Base-by-base conservation (phyloP, 2,113 vertebrate genomes). In the Hymenochirus boettgeri region DNA sequence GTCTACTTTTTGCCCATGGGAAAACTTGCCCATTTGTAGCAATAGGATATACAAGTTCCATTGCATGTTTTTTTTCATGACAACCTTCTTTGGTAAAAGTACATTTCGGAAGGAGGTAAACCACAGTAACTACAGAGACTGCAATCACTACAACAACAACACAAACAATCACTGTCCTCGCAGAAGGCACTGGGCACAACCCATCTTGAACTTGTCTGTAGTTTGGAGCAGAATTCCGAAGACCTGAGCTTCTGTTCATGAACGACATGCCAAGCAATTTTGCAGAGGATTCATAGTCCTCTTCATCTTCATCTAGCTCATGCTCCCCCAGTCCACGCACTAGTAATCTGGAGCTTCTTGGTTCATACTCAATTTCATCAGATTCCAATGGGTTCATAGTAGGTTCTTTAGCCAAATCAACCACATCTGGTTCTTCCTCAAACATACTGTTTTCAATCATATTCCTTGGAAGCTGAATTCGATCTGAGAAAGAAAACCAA, bases 391-490 rank as follows among this genome's bases (percentile, higher is more conserved):
- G 94, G 76, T 93, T 93, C 35, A 91, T 81, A 70, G 83, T 77
- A 11, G 92, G 88, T 55, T 99, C 94, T 82, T 93, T 97, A 53
- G 92, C 96, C 77, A 98, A 84, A 79, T 98, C 94, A 61, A 99
- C 92, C 45, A 97, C 88, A 72, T 99, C 95, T 0, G 95, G 92
- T 65, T 98, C 96, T 77, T 98, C 96, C 71, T 99, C 94, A 87
- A 98, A 99, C 94, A 98, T 93, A 77, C 91, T 97, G 84, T 99
- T 99, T 86, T 99, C 96, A 77, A 98, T 99, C 94, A 98, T 98
- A 85, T 99, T 97, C 82, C 93, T 89, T 11, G 96, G 96, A 67
- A 96, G 83, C 63, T 82, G 90, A 65, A 88, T 81, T 71, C 39
- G 86, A 67, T 97, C 96, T 98, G 77, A 58, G 82, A 77, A 64